Percentiles rank a stretch among this genome's conserved stretches.
Conservation (phyloP, 2,888 invertebrate species). For the Caenorhabditis sinica region DNA sequence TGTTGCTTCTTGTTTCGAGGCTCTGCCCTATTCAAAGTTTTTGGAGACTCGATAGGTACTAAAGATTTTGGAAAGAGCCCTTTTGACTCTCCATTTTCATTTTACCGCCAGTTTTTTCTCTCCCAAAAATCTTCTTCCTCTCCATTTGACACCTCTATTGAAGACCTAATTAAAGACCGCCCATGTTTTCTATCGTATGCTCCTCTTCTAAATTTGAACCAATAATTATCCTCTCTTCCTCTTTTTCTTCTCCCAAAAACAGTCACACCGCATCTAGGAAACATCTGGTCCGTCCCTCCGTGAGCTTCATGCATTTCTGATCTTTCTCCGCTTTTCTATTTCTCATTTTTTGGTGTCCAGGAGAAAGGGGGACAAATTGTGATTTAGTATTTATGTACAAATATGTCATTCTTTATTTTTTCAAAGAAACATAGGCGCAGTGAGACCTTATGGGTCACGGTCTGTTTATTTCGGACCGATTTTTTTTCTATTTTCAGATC, state of each 20-base stretch:
- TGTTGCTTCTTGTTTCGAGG: too few species aligned
- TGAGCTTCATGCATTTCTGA: constrained; percentile 50
- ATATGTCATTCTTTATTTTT: constrained; percentile 39
- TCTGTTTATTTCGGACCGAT: not conserved
- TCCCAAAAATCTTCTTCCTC: not conserved
- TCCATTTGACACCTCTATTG: constrained; percentile 15
- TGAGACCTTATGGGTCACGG: constrained; percentile 14
- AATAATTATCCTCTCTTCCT: constrained; percentile 34
- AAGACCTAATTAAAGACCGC: constrained; percentile 16
- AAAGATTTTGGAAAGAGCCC: too few species aligned
- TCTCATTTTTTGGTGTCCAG: not conserved
- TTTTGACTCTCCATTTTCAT: not conserved
- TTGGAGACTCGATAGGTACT: too few species aligned
- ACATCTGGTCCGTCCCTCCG: constrained; percentile 25
- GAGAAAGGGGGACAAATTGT: not conserved
- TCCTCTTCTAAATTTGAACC: constrained; percentile 34
- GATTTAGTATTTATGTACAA: constrained; percentile 59
- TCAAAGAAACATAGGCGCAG: not conserved
- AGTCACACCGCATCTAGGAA: constrained; percentile 32
- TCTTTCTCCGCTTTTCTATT: constrained; percentile 23
- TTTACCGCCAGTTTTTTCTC: not conserved
- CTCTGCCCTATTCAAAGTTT: too few species aligned
- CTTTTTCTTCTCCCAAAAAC: not conserved
- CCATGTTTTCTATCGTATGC: not conserved
- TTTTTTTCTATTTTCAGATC: not conserved